phyloP scores from a whole-genome alignment of 1,140 invertebrate species.

The Oscheius sp. region DNA sequence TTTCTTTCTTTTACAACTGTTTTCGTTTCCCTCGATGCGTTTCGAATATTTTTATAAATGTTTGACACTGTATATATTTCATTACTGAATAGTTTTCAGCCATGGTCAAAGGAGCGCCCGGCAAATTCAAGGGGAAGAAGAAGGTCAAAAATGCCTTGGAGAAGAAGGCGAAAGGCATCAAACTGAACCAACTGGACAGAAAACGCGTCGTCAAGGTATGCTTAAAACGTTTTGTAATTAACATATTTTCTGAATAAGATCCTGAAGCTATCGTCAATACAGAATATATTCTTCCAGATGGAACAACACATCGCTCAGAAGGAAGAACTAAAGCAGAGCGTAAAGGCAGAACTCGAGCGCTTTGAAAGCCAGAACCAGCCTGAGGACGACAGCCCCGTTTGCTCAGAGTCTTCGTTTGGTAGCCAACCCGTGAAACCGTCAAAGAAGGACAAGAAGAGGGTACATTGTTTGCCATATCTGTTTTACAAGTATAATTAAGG shows the following conservation, averaged over 20 bases:
- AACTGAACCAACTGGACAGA: slow-evolving; percentile 29
- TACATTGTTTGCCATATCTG: background rate
- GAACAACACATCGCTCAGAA: slow-evolving; percentile 18
- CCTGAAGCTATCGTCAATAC: background rate
- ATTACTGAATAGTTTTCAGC: slow-evolving; percentile 8
- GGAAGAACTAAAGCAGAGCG: slow-evolving; percentile 20
- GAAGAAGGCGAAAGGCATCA: slow-evolving; percentile 34
- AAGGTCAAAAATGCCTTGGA: slow-evolving; percentile 36
- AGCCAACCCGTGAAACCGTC: slow-evolving; percentile 19
- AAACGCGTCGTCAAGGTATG: slow-evolving; percentile 31
- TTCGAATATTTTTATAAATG: background rate
- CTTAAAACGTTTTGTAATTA: background rate
- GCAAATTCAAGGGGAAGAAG: slow-evolving; percentile 36
- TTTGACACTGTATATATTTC: too few relatives aligned
- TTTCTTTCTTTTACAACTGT: background rate
- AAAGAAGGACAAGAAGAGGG: slow-evolving; percentile 25
- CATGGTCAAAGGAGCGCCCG: slow-evolving; percentile 20
- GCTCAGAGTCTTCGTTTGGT: slow-evolving; percentile 29
- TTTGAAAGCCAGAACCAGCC: slow-evolving; percentile 5
- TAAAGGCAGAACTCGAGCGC: slow-evolving; percentile 10
- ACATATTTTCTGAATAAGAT: background rate
- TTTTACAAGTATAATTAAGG: slow-evolving; percentile 3
- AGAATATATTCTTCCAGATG: slow-evolving; percentile 7
- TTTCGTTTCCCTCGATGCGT: slow-evolving; percentile 10
- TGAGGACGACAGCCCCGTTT: slow-evolving; percentile 7